Conservation (phyloP, 2,113 vertebrate species). For the Xenus cinereus region DNA sequence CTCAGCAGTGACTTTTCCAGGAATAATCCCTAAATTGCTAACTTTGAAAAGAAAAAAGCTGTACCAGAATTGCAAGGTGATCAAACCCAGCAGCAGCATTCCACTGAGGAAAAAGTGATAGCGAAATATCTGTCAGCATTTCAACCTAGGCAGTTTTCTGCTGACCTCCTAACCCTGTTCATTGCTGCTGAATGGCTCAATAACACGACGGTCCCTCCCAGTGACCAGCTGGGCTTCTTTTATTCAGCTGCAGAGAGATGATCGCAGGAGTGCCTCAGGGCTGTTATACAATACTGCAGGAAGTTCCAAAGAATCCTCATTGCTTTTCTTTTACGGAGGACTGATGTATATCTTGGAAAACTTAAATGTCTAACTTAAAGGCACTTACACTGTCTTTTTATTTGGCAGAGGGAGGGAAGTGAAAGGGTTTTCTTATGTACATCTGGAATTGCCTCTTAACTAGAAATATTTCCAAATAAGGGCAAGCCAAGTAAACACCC, state of each 20-base stretch:
- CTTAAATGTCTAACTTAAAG: not conserved
- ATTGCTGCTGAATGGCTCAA: not conserved
- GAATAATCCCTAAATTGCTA: not conserved
- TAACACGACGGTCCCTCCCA: rapidly evolving
- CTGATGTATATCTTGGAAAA: constrained; percentile 36
- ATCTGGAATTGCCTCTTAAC: constrained; percentile 1
- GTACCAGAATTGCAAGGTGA: not conserved
- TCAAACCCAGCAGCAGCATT: not conserved
- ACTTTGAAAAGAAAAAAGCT: not conserved
- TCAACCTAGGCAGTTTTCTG: not conserved
- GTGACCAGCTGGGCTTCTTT: not conserved
- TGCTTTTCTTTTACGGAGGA: not conserved
- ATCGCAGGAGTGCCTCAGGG: not conserved
- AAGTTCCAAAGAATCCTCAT: not conserved
- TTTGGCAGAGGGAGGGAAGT: not conserved
- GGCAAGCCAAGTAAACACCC: constrained; percentile 12
- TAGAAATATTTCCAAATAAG: constrained; percentile 5
- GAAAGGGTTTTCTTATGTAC: not conserved
- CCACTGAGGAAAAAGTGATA: not conserved
- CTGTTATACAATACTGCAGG: not conserved
- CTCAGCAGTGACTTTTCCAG: not conserved
- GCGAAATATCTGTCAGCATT: not conserved
- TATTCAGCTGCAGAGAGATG: not conserved
- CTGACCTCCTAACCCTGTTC: not conserved
- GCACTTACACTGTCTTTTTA: not conserved